phyloP scores from a whole-genome alignment of 2,797 vertebrate species.

The Ciconia nigra region DNA sequence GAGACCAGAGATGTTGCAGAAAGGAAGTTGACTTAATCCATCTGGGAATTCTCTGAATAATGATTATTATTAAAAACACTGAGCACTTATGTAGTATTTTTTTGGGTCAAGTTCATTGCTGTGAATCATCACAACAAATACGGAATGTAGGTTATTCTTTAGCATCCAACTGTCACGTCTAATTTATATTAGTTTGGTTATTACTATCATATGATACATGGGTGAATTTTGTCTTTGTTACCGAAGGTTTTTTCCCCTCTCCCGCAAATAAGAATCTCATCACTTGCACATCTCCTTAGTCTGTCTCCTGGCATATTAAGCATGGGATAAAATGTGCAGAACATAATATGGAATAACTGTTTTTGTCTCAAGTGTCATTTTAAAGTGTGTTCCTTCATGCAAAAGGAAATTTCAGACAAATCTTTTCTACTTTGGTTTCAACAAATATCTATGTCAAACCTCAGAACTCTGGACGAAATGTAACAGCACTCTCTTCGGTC shows the following conservation, averaged over 20 bases:
- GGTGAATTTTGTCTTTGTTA: not conserved
- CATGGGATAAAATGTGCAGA: not conserved
- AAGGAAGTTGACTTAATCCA: not conserved
- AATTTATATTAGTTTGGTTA: not conserved
- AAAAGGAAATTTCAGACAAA: not conserved
- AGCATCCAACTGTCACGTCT: not conserved
- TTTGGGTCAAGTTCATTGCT: slow-evolving; percentile 10
- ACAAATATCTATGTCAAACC: not conserved
- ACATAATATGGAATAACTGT: not conserved
- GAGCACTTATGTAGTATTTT: not conserved
- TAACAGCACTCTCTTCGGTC: not conserved
- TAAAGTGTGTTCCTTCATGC: not conserved
- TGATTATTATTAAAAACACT: not conserved
- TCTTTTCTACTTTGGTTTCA: not conserved
- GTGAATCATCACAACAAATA: slow-evolving; percentile 18
- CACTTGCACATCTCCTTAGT: not conserved
- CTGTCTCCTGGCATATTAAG: not conserved
- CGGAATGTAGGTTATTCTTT: not conserved
- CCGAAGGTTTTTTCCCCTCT: not conserved
- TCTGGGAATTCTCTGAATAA: slow-evolving; percentile 16
- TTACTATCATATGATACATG: not conserved
- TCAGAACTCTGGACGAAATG: not conserved
- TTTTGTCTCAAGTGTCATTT: not conserved
- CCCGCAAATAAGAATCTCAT: not conserved
- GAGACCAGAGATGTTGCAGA: not conserved